Conservation (phyloP, 2,797 vertebrate species). For the Acrossocheilus fasciatus region DNA sequence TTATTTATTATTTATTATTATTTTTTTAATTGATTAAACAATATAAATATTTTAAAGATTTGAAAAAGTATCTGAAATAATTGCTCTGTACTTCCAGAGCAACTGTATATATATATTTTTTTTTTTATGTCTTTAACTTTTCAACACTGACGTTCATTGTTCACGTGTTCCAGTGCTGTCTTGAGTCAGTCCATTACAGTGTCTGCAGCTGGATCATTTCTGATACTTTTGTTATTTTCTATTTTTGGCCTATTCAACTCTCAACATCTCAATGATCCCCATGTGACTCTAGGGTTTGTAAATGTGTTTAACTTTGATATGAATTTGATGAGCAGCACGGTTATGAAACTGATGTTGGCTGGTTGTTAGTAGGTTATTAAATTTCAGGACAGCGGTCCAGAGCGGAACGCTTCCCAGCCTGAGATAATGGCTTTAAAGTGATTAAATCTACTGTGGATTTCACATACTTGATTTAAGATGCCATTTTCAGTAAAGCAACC, state of each 20-base stretch:
- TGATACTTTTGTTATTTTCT: not conserved
- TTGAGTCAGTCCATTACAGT: not conserved
- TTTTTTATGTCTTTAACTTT: not conserved
- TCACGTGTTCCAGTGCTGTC: not conserved
- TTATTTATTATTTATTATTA: not conserved
- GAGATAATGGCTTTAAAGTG: constrained; percentile 36
- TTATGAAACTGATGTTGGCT: constrained; percentile 41
- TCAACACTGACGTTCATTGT: not conserved
- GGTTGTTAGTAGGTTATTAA: constrained; percentile 36
- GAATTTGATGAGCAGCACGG: constrained; percentile 37
- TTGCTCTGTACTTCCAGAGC: not conserved
- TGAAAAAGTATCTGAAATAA: not conserved
- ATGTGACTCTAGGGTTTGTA: constrained; percentile 21
- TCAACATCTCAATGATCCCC: not conserved
- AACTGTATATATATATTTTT: not conserved
- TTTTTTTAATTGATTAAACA: not conserved
- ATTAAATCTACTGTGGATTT: constrained; percentile 38
- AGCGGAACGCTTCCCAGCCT: constrained; percentile 14
- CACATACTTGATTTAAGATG: constrained; percentile 34
- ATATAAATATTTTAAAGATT: not conserved
- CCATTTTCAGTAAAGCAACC: constrained; percentile 37
- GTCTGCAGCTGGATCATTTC: not conserved
- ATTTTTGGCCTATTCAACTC: not conserved
- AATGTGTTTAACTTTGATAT: constrained; percentile 45
- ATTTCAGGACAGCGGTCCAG: constrained; percentile 31